A percentile compares a stretch with the other conserved stretches of the same genome.
phyloP scores from a whole-genome alignment of 2,113 vertebrate species.

The Gobius niger region DNA sequence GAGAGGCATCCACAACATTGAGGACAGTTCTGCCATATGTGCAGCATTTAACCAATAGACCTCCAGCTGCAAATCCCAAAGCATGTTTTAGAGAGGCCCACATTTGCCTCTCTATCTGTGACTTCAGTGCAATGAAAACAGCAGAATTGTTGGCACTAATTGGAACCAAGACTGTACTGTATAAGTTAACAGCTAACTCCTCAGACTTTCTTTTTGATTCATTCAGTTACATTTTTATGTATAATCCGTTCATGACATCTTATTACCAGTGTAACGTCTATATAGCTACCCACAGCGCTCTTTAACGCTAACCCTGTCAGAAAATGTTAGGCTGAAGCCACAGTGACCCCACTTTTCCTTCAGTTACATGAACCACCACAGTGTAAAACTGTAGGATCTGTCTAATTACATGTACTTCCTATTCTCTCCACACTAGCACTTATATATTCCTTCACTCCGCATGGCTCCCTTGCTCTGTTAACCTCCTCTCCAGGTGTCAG shows the following conservation, averaged over 20 bases:
- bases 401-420: slow-evolving; percentile 24
- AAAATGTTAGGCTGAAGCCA: slow-evolving; percentile 20
- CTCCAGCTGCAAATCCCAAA: no score
- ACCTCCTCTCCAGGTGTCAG: slow-evolving; percentile 54
- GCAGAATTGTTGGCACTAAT: background rate
- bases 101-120: no score
- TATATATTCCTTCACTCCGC: slow-evolving; percentile 22
- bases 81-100: no score
- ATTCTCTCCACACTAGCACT: slow-evolving; percentile 13
- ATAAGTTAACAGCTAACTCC: background rate
- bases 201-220: background rate
- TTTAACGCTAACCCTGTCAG: slow-evolving; percentile 43
- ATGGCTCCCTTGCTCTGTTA: slow-evolving; percentile 25
- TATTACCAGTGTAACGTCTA: slow-evolving; percentile 22
- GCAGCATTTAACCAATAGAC: no score
- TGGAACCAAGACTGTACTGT: background rate
- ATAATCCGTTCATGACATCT: background rate
- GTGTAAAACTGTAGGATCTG: slow-evolving; percentile 30
- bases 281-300: slow-evolving; percentile 26
- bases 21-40: no score
- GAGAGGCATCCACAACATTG: no score
- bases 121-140: background rate
- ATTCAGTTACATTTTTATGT: background rate
- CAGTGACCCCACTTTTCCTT: slow-evolving; percentile 42
- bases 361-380: slow-evolving; percentile 21